phyloP scores from a whole-genome alignment of 2,113 vertebrate species.

The Miniopterus natalensis region DNA sequence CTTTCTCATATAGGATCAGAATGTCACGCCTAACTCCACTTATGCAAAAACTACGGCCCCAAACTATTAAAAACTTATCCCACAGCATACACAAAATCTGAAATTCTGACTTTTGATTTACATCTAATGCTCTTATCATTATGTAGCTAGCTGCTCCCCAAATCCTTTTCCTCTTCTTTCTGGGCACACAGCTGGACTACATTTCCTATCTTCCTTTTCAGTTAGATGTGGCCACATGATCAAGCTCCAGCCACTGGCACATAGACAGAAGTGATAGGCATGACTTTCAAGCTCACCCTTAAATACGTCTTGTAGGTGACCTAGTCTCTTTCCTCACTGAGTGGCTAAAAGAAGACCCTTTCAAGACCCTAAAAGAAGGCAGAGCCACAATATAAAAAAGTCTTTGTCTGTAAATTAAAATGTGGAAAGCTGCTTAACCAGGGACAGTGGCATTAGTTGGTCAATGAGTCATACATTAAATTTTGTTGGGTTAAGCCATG shows the following conservation, averaged over 20 bases:
- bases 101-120: slow-evolving; percentile 21
- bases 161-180: not conserved
- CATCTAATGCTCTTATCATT: not conserved
- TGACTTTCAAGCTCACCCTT: not conserved
- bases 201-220: not conserved
- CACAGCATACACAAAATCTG: not conserved
- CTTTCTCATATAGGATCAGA: not conserved
- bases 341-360: not conserved
- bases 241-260: not conserved
- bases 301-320: not conserved
- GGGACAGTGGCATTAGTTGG: not conserved
- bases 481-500: slow-evolving; percentile 20
- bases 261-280: not conserved
- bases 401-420: not conserved
- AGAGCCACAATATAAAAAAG: not conserved
- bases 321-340: not conserved
- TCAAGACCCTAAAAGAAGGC: not conserved
- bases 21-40: not conserved
- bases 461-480: not conserved
- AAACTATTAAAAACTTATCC: not conserved
- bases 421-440: not conserved
- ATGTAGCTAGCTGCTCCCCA: not conserved
- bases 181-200: not conserved
- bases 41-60: not conserved
- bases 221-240: not conserved